A percentile compares a stretch with the other conserved stretches of the same genome.
Conservation (phyloP, 1,140 invertebrate species). For the Dendrolimus punctatus region DNA sequence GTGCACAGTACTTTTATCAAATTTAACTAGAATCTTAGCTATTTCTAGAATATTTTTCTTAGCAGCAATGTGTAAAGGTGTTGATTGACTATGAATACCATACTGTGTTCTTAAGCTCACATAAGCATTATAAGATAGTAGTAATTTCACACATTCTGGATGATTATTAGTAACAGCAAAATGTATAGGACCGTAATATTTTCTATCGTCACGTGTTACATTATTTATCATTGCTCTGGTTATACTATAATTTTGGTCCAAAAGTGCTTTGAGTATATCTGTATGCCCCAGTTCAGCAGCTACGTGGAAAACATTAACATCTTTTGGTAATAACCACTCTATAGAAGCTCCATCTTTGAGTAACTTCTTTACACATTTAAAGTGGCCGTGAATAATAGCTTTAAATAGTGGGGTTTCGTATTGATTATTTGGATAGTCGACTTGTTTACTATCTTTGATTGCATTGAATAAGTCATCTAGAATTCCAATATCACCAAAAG, state of each 20-base stretch:
- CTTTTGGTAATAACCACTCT: constrained; percentile 39
- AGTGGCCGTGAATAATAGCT: constrained; percentile 61
- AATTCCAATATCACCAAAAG: constrained; percentile 74
- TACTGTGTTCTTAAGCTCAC: constrained; percentile 28
- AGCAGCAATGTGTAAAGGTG: constrained; percentile 76
- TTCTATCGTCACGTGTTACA: constrained; percentile 28
- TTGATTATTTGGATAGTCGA: constrained; percentile 57
- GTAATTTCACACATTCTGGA: constrained; percentile 74
- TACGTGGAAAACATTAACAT: constrained; percentile 58
- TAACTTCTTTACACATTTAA: constrained; percentile 62
- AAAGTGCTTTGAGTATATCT: constrained; percentile 53
- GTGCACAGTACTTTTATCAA: constrained; percentile 64
- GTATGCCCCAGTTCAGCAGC: constrained; percentile 53
- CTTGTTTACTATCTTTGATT: constrained; percentile 66
- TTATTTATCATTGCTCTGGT: constrained; percentile 35
- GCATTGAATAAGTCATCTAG: constrained; percentile 74
- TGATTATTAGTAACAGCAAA: constrained; percentile 79
- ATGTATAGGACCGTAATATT: constrained; percentile 76
- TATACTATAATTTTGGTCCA: constrained; percentile 37
- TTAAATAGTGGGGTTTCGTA: constrained; percentile 72
- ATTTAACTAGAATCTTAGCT: constrained; percentile 66
- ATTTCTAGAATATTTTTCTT: constrained; percentile 65
- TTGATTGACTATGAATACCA: constrained; percentile 62
- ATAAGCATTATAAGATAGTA: constrained; percentile 74
- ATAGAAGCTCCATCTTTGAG: constrained; percentile 62